Conservation (phyloP, 2,113 vertebrate genomes). For the Oncorhynchus tshawytscha region DNA sequence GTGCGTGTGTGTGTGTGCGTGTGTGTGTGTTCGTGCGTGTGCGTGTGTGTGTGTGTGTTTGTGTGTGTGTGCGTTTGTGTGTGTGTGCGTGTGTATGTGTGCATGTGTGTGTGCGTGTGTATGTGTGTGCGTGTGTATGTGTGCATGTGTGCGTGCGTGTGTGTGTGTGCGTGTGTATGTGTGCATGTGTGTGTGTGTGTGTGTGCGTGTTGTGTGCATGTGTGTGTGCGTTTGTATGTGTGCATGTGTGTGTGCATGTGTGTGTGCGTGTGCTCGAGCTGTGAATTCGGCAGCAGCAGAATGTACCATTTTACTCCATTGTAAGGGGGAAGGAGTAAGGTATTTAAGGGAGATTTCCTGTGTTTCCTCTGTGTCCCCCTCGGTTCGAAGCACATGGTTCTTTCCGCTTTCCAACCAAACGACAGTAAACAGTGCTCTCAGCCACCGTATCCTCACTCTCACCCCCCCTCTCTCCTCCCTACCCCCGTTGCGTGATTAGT, state of each 20-base stretch:
- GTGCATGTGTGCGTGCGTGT: too few relatives aligned
- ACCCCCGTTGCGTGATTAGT: not conserved
- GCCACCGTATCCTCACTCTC: conserved; percentile 36
- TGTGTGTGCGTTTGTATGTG: too few relatives aligned
- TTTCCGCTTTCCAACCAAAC: conserved; percentile 31
- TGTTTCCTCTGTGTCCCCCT: conserved; percentile 15
- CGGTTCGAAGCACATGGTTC: conserved; percentile 32
- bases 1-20: too few relatives aligned
- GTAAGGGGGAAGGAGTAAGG: conserved; percentile 8
- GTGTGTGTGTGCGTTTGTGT: not conserved
- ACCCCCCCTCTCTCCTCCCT: conserved; percentile 17
- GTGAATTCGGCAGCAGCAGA: conserved; percentile 34
- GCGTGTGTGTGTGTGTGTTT: too few relatives aligned
- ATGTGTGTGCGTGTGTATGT: not conserved
- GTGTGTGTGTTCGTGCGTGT: not conserved
- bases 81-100: not conserved
- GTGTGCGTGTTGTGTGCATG: too few relatives aligned
- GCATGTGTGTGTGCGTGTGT: not conserved
- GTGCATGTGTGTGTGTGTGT: not conserved
- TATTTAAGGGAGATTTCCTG: not conserved
- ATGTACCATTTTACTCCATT: conserved; percentile 45
- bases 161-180: not conserved
- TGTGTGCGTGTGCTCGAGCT: conserved; percentile 15
- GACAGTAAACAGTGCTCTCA: conserved; percentile 1
- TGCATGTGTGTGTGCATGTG: too few relatives aligned